Conservation (phyloP, 2,888 invertebrate species). For the Drosophila prostipennis region DNA sequence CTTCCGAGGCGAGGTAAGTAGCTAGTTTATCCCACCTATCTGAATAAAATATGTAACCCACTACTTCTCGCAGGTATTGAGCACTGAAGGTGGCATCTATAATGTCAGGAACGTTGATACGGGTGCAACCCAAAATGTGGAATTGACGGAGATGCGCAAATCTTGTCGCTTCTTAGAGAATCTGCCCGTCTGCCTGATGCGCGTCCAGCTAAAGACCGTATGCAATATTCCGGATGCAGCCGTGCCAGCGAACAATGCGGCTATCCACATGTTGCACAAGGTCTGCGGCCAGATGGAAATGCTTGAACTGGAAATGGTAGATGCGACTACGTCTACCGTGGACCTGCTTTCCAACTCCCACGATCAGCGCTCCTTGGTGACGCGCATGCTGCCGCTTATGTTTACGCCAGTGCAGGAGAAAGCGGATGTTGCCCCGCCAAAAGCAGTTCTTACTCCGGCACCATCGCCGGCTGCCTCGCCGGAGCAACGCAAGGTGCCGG, state of each 20-base stretch:
- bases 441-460: not conserved
- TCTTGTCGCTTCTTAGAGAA: conserved; percentile 55
- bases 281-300: conserved; percentile 1
- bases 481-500: not conserved
- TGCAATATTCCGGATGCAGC: conserved; percentile 37
- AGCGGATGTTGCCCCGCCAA: not conserved
- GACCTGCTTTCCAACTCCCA: conserved; percentile 40
- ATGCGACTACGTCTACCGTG: not conserved
- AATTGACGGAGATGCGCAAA: conserved; percentile 24
- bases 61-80: conserved; percentile 24
- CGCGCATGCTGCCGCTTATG: conserved; percentile 41
- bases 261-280: conserved; percentile 16
- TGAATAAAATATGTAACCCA: not conserved
- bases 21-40: not conserved
- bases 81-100: not conserved
- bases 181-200: conserved; percentile 48
- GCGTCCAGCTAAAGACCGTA: conserved; percentile 38
- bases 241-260: conserved; percentile 37
- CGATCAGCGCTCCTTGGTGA: conserved; percentile 28
- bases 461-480: not conserved
- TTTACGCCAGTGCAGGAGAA: conserved; percentile 28
- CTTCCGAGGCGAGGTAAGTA: conserved; percentile 56
- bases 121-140: conserved; percentile 28
- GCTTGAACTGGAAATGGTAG: conserved; percentile 25
- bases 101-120: conserved; percentile 57